Conservation (phyloP, 2,888 invertebrate species). For the Lampropteryx suffumata region DNA sequence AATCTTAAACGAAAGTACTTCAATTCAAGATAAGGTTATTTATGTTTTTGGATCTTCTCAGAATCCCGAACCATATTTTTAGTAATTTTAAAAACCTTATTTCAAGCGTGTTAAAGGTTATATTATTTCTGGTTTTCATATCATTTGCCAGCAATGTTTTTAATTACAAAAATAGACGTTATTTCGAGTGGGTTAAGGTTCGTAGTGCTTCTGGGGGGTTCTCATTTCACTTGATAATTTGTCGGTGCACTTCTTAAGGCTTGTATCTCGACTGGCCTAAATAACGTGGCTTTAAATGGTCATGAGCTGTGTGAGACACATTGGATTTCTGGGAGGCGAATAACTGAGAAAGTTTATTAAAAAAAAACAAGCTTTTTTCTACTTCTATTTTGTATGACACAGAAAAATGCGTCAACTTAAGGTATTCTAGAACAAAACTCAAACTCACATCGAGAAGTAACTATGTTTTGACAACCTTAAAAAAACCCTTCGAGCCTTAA, state of each 20-base stretch:
- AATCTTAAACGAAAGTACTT: conserved; percentile 43
- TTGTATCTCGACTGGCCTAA: conserved; percentile 54
- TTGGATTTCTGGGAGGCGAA: conserved; percentile 6
- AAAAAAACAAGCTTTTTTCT: too few relatives aligned
- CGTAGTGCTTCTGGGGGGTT: neutral
- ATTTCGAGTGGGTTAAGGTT: conserved; percentile 20
- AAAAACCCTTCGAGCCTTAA: too few relatives aligned
- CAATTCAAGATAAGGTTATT: conserved; percentile 43
- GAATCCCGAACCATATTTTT: conserved; percentile 5
- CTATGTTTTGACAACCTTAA: too few relatives aligned
- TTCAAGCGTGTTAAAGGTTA: conserved; percentile 15
- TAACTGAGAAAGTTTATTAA: too few relatives aligned
- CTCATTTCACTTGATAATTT: conserved; percentile 50
- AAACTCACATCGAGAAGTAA: too few relatives aligned
- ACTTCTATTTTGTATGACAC: too few relatives aligned
- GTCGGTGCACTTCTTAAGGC: conserved; percentile 56
- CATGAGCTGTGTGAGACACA: conserved; percentile 29
- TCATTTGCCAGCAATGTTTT: too few relatives aligned
- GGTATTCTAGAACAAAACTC: too few relatives aligned
- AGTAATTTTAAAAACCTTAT: conserved; percentile 17
- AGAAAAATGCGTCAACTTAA: too few relatives aligned
- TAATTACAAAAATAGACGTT: conserved; percentile 4
- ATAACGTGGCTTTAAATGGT: conserved; percentile 42
- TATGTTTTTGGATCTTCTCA: conserved; percentile 35
- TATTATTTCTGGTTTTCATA: conserved; percentile 1